Evolutionary conservation across 1,140 invertebrate genomes (phyloP).

Genomic region (Drosophila novamexicana): DNA sequence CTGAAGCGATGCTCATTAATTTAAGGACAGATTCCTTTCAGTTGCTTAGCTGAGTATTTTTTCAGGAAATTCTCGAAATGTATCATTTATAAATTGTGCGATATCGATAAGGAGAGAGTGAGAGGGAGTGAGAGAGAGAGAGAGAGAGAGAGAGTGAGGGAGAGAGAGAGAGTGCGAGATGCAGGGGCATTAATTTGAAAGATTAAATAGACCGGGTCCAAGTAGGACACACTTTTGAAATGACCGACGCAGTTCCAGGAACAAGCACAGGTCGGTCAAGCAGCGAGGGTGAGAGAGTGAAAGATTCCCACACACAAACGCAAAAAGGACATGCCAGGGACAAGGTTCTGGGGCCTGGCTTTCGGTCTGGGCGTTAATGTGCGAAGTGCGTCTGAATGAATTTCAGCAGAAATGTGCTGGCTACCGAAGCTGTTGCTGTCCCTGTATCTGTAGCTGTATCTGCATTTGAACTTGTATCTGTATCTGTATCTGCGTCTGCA

Average conservation of each 20-base stretch:
- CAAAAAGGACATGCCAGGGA: conserved; percentile 51
- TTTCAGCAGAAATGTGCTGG: conserved; percentile 65
- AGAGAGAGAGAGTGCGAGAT: conserved; percentile 19
- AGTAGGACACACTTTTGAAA: conserved; percentile 69
- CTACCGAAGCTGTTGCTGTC: conserved; percentile 9
- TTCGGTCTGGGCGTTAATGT: conserved; percentile 67
- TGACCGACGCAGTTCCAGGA: conserved; percentile 70
- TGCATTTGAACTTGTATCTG: conserved; percentile 23
- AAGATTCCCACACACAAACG: conserved; percentile 56
- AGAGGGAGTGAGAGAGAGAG: not conserved
- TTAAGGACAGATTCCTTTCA: conserved; percentile 26
- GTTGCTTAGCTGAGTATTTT: conserved; percentile 17
- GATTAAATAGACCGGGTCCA: conserved; percentile 37
- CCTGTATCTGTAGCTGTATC: conserved; percentile 6
- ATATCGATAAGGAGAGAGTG: conserved; percentile 61
- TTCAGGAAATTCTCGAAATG: conserved; percentile 1
- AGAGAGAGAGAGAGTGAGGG: conserved; percentile 13
- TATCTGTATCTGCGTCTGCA: conserved; percentile 7
- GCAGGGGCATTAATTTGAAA: conserved; percentile 45
- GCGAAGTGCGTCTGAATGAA: conserved; percentile 80
- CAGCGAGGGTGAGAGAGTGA: conserved; percentile 7
- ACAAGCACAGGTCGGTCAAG: conserved; percentile 21
- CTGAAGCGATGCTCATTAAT: conserved; percentile 34
- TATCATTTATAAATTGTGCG: conserved; percentile 53
- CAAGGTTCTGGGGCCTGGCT: conserved; percentile 15